Base-by-base conservation (phyloP, 2,113 vertebrate genomes). In the Gallinago paraguaiae region DNA sequence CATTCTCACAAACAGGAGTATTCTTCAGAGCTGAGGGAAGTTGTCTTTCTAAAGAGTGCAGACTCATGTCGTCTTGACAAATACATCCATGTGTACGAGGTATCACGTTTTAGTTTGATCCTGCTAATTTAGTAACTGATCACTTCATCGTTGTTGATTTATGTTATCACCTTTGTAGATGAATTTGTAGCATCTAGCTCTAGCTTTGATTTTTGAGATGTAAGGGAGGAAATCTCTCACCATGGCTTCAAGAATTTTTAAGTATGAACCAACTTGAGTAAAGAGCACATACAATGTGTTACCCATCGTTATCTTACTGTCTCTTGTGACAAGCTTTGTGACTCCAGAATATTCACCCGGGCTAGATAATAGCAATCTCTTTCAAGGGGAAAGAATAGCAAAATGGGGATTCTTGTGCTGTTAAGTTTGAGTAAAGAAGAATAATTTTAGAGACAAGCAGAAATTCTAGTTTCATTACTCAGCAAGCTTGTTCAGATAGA, bases 21-120 rank as follows among this genome's bases (percentile, higher is more conserved):
- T 63, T 70, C n/a, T 37, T 48, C 43, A 54, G 28, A 64, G 76
- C 70, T 5, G 24, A 48, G 53, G 17, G 20, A 23, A 17, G 8
- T 16, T 85, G 48, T 31, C 37, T 51, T 50, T 50, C 24, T 45
- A 25, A 69, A 56, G 45, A 14, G 20, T 35, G 82, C 39, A 82
- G 61, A 53, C 63, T 60, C 20, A 24, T 57, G 45, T 51, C 48
- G 50, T 72, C 77, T 50, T 82, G 59, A 50, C 37, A 72, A 76
- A 54, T 60, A 16, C 5, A 1, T 28, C 0, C 9, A 7, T 0
- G 1, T 24, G 5, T 39, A 54, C 46, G 14, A 31, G 41, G 22
- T 43, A 39, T 48, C 74, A 37, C 0, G 0, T 41, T 67, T 50
- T 64, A 72, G 11, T 50, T 78, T 5, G 6, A 46, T 82, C 33